phyloP scores from a whole-genome alignment of 2,888 invertebrate genomes.

The Drosophila nr. perissopoda region DNA sequence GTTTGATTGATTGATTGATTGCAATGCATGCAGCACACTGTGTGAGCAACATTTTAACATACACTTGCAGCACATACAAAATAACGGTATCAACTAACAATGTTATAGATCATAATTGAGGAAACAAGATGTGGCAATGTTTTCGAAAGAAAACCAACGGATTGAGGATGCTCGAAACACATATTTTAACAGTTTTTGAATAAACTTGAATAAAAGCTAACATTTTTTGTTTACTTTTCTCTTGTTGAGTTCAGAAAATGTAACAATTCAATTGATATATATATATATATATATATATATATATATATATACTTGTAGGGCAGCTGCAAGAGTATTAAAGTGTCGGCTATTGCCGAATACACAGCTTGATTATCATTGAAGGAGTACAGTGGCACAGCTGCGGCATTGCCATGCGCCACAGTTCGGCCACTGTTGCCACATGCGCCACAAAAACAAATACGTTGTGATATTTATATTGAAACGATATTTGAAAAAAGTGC shows the following conservation, averaged over 20 bases:
- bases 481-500: constrained; percentile 6
- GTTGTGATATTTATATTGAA: constrained; percentile 3
- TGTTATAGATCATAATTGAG: neutral
- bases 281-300: neutral
- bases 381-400: constrained; percentile 24
- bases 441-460: constrained; percentile 26
- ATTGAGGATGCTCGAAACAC: neutral
- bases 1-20: constrained; percentile 36
- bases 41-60: constrained; percentile 7
- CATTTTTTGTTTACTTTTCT: no score
- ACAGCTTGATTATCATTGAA: neutral
- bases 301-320: neutral
- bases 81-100: neutral
- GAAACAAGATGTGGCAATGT: neutral
- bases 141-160: neutral
- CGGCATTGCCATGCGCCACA: constrained; percentile 44
- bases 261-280: neutral
- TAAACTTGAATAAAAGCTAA: no score
- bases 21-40: constrained; percentile 40
- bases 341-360: constrained; percentile 5
- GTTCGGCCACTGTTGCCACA: constrained; percentile 37
- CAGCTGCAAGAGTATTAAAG: constrained; percentile 10
- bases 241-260: neutral
- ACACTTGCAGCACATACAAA: constrained; percentile 15
- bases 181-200: neutral